Conservation (phyloP, 2,113 vertebrate genomes). For the Spea bombifrons region DNA sequence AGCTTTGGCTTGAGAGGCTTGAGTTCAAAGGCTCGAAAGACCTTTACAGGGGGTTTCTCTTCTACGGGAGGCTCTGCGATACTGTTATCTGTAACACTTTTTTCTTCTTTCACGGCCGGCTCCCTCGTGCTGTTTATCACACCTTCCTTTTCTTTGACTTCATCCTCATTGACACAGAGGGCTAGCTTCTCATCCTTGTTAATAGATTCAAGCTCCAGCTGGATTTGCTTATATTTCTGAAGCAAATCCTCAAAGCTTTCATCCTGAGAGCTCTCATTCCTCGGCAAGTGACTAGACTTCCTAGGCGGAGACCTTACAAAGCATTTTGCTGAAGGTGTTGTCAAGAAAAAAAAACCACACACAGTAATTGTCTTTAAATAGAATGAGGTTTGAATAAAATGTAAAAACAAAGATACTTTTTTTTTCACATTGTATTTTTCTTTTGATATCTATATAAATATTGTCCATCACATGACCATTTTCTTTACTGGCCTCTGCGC, state of each 20-base stretch:
- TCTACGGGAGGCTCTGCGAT: conserved; percentile 55
- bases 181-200: conserved; percentile 90
- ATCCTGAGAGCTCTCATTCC: conserved; percentile 74
- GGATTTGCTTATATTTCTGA: conserved; percentile 93
- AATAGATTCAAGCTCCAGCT: conserved; percentile 92
- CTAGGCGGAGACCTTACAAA: conserved; percentile 70
- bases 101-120: conserved; percentile 44
- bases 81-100: conserved; percentile 65
- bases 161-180: conserved; percentile 69
- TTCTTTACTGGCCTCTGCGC: too few relatives aligned
- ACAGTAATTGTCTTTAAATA: not conserved
- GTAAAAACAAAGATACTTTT: too few relatives aligned
- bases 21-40: conserved; percentile 92
- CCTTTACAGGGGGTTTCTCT: conserved; percentile 74
- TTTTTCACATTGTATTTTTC: too few relatives aligned
- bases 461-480: too few relatives aligned
- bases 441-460: too few relatives aligned
- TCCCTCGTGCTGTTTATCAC: conserved; percentile 57
- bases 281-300: conserved; percentile 70
- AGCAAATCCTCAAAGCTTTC: conserved; percentile 96
- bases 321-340: conserved; percentile 74
- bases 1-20: conserved; percentile 90
- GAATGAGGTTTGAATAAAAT: too few relatives aligned
- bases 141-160: conserved; percentile 51
- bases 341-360: conserved; percentile 67